Base-by-base conservation (phyloP, 2,888 invertebrate species). In the Cyclophora punctaria region DNA sequence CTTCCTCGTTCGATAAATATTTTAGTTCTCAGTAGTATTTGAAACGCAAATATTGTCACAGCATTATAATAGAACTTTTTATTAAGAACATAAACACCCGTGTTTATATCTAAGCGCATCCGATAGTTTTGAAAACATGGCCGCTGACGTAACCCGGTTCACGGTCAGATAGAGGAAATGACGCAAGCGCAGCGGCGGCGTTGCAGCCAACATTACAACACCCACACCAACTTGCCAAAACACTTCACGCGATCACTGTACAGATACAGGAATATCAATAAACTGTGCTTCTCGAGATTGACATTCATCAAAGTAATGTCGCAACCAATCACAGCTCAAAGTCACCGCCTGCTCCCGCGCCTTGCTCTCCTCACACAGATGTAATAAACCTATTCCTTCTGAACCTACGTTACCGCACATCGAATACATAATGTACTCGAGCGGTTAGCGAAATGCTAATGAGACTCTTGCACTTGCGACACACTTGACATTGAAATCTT, bases 151-250 rank as follows among this genome's bases (percentile, higher is more conserved):
- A 81, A 86, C 80, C 53, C 71, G 62, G 85, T 86, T 87, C 88
- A 87, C 81, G 88, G 88, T 81, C 88, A 82, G 60, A 77, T 64
- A 75, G 74, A 87, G 87, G 88, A 88, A 86, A 83, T 87, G 87
- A 88, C 87, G 86, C 85, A 84, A 83, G 70, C 75, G 64, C 66
- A 65, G 63, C 62, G 20, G 20, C 61, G 67, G 63, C 70, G 71
- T 68, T 78, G 78, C 77, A 75, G 56, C 56, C 70, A 66, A 67
- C 65, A 66, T 82, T 81, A 74, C 80, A 75, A 81, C 72, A 78
- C 66, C 49, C 66, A 62, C 66, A 64, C 63, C 64, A 70, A 73
- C 68, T 74, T 70, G 80, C 80, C 75, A 80, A 80, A 80, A 78
- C 68, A 65, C 63, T 66, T 62, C 69, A 69, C 71, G 69, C 71